These are phyloP conservation scores for Ferrisia virgata DNA, from an alignment of 2,888 invertebrate species.

Conservation along the genomic window DNA sequence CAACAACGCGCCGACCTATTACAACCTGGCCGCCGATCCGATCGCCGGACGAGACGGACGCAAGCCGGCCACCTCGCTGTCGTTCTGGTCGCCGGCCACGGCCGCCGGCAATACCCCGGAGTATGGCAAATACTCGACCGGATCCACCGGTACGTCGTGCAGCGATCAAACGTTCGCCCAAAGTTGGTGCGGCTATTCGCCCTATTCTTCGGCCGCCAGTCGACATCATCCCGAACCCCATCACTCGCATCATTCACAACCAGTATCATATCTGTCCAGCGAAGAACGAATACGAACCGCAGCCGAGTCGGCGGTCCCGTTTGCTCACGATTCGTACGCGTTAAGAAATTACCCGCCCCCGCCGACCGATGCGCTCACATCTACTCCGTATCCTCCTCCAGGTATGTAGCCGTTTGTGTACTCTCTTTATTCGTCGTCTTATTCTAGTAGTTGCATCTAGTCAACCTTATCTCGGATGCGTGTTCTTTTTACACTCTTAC, in stretches of 20 bases:
- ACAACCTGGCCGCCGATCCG: conserved; percentile 64
- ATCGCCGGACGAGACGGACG: conserved; percentile 63
- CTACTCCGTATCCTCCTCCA: conserved; percentile 73
- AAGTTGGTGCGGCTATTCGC: conserved; percentile 69
- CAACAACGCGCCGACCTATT: conserved; percentile 66
- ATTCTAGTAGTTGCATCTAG: too few species aligned
- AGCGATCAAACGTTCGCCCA: conserved; percentile 57
- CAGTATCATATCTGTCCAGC: conserved; percentile 64
- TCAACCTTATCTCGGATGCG: too few species aligned
- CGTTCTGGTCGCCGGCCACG: conserved; percentile 66
- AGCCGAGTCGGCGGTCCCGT: conserved; percentile 57
- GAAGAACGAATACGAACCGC: conserved; percentile 60
- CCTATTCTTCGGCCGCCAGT: conserved; percentile 61
- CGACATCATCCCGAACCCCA: conserved; percentile 59
- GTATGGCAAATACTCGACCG: conserved; percentile 60
- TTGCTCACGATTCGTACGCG: conserved; percentile 57
- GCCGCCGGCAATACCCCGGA: conserved; percentile 50
- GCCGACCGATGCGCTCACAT: conserved; percentile 65
- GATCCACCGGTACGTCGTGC: conserved; percentile 62
- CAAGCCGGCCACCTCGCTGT: conserved; percentile 58
- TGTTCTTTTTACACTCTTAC: background rate
- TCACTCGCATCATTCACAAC: conserved; percentile 59
- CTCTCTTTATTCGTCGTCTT: background rate
- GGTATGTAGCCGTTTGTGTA: conserved; percentile 57
- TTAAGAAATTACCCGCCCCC: conserved; percentile 71